Evolutionary conservation across 2,797 vertebrate species (phyloP), one percentile per base, ranked within the genome.

Genomic region (Acanthurus leucopareius): DNA sequence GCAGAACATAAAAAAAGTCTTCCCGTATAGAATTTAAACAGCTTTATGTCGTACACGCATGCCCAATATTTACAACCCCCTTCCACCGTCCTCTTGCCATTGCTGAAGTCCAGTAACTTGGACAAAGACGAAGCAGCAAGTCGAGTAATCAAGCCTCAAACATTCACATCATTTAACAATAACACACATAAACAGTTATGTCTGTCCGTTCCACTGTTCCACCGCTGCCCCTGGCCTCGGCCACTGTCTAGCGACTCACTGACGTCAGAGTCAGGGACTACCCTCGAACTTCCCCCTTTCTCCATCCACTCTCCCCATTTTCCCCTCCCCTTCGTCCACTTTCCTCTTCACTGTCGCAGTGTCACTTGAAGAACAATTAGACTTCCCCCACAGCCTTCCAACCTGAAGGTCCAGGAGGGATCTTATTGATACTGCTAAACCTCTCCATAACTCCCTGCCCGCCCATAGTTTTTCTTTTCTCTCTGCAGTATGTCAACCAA

Each of bases 151-250:
- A 83, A 56, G 75, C 44, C 79, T 70, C 56, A 68, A 79, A 79
- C 82, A 63, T 42, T 63, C 63, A 59, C 25, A 3, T 78, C 76
- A 79, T 61, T 32, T 56, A 73, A 88, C 72, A 84, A 79, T 85
- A 75, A 89, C 80, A 88, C 56, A 56, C 66, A 61, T 84, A 87
- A 88, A 89, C 80, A 86, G 77, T 84, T 81, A 77, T 85, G 80
- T 83, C 77, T 79, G 80, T 73, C 71, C 15, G 22, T 69, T 79
- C 57, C 73, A 62, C 69, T 69, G 56, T 74, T 44, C 65, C 65
- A 54, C 28, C 58, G 58, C 80, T 35, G 51, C 38, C 32, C 11
- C 42, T 45, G 62, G 69, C 75, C 62, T 66, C 9, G 3, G 61
- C 49, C 56, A 62, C 75, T 20, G 58, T 77, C 70, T 71, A 53